Conservation (phyloP, 2,888 invertebrate species). For the Himalopsyche japonica region DNA sequence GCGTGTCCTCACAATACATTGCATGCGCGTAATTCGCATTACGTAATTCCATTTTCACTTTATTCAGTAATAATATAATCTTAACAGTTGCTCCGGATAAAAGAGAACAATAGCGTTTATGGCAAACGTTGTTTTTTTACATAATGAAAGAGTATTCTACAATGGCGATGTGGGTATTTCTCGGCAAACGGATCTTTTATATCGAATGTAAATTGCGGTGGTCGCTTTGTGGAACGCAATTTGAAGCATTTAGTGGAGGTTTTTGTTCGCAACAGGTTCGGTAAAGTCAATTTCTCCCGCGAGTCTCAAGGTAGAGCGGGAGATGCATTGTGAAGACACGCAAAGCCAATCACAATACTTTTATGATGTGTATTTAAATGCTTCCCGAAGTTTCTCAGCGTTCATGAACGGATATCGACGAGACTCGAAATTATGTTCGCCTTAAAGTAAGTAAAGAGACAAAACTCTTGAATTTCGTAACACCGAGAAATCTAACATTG, state of each 20-base stretch:
- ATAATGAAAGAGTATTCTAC: not conserved
- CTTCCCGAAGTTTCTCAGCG: no score
- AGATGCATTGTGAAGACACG: no score
- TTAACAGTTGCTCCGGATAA: slow-evolving; percentile 21
- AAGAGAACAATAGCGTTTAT: slow-evolving; percentile 14
- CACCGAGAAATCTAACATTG: no score
- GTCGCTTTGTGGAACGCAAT: not conserved
- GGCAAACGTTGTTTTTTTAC: not conserved
- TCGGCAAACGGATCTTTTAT: not conserved
- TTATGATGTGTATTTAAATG: no score
- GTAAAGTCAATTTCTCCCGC: not conserved
- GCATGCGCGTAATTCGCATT: slow-evolving; percentile 9
- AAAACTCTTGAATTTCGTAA: no score
- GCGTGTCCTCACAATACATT: not conserved
- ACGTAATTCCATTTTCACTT: slow-evolving; percentile 24
- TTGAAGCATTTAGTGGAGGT: not conserved
- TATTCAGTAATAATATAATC: slow-evolving; percentile 11
- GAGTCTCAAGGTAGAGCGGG: not conserved
- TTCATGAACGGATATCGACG: no score
- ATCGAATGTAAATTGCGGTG: not conserved
- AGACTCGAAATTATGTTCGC: no score
- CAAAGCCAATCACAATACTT: no score
- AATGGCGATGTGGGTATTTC: not conserved
- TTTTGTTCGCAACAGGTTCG: not conserved
- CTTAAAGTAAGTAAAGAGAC: no score